Conservation (phyloP, 2,797 vertebrate species). For the Dryobates pubescens region DNA sequence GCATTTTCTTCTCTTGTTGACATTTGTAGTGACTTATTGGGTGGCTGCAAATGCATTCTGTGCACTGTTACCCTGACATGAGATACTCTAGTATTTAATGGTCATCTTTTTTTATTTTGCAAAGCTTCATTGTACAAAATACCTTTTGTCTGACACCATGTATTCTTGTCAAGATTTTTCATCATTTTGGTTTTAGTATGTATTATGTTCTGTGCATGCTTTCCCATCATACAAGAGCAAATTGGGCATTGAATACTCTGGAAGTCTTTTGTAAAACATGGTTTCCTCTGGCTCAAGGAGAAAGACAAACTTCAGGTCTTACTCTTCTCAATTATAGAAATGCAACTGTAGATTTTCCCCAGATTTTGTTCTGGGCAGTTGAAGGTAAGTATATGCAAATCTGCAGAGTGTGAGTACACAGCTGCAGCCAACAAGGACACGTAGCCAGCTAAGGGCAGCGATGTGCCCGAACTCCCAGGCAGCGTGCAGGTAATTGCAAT, state of each 20-base stretch:
- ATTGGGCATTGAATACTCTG: background rate
- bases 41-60: background rate
- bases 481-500: background rate
- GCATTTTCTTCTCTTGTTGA: background rate
- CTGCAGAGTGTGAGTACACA: background rate
- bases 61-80: background rate
- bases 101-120: background rate
- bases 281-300: background rate
- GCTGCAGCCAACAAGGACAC: background rate
- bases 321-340: background rate
- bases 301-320: background rate
- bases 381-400: background rate
- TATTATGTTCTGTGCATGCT: background rate
- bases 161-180: background rate
- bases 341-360: background rate
- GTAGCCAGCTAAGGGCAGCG: fast-evolving
- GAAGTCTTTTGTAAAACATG: background rate
- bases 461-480: background rate
- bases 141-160: background rate
- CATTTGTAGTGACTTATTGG: background rate
- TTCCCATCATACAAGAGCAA: background rate
- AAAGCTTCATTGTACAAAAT: background rate
- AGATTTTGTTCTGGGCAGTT: background rate
- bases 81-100: background rate
- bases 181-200: background rate